These are phyloP conservation scores for Halocynthia aurantium DNA, from an alignment of 23 tunicate species.

Conservation along the genomic window DNA sequence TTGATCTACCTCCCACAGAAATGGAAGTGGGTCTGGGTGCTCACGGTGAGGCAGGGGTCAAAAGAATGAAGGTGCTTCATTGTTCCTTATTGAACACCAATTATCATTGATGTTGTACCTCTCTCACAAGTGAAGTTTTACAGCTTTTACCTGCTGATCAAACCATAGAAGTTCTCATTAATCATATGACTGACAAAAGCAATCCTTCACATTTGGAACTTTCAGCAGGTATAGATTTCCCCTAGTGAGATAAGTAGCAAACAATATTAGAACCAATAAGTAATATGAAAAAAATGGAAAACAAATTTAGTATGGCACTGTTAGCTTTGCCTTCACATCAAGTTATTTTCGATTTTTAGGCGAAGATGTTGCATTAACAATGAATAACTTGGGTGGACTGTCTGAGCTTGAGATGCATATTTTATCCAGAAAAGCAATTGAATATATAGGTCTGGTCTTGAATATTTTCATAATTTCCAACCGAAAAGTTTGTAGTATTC, in stretches of 20 bases:
- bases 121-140: background rate
- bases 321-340: background rate
- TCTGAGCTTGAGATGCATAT: slow-evolving; percentile 84
- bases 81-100: background rate
- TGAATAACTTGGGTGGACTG: slow-evolving; percentile 94
- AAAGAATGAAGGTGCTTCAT: slow-evolving; percentile 41
- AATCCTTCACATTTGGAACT: slow-evolving; percentile 31
- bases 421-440: slow-evolving; percentile 52
- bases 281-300: background rate
- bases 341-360: slow-evolving; percentile 1
- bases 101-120: background rate
- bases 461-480: background rate
- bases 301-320: background rate
- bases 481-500: background rate
- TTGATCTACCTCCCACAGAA: slow-evolving; percentile 49
- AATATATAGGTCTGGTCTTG: slow-evolving; percentile 19
- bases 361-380: slow-evolving; percentile 37
- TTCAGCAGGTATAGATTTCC: background rate
- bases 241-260: too few relatives aligned
- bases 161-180: slow-evolving; percentile 51
- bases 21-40: slow-evolving; percentile 99
- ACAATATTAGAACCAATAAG: background rate
- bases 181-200: slow-evolving; percentile 58
- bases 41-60: slow-evolving; percentile 98
- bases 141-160: slow-evolving; percentile 52